These are phyloP conservation scores for Spodoptera picta DNA, from an alignment of 2,888 invertebrate genomes.

Conservation along the genomic window DNA sequence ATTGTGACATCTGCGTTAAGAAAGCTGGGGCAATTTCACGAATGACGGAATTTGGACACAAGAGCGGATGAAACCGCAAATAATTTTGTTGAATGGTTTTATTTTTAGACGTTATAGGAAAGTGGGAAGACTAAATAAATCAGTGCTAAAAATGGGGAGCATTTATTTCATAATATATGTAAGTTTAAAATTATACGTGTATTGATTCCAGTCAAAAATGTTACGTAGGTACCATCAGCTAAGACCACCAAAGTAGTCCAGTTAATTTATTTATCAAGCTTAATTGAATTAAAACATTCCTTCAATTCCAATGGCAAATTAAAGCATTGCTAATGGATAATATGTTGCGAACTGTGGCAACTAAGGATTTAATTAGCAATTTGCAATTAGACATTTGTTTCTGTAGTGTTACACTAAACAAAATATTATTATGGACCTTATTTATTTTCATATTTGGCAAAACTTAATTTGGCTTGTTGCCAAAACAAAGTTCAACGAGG, in stretches of 20 bases:
- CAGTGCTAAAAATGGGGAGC: no score
- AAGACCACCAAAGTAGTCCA: neutral
- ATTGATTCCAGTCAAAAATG: no score
- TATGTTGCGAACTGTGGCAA: neutral
- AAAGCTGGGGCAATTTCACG: constrained; percentile 35
- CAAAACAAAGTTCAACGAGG: constrained; percentile 19
- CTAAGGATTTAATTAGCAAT: no score
- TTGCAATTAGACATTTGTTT: neutral
- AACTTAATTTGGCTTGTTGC: constrained; percentile 5
- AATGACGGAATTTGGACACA: constrained; percentile 21
- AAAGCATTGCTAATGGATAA: neutral
- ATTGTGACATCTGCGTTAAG: constrained; percentile 37
- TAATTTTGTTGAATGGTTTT: constrained; percentile 1
- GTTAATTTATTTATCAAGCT: constrained; percentile 2
- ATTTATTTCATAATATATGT: no score
- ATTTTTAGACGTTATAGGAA: no score
- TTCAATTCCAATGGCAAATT: neutral
- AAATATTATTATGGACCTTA: no score
- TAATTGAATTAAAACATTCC: constrained; percentile 11
- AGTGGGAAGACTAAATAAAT: no score
- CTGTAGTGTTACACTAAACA: neutral
- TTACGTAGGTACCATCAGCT: neutral
- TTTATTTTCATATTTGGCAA: no score
- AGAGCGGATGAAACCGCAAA: constrained; percentile 13
- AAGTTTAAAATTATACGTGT: no score